Conservation (phyloP, 2,888 invertebrate genomes). For the Megastigmus dorsalis region DNA sequence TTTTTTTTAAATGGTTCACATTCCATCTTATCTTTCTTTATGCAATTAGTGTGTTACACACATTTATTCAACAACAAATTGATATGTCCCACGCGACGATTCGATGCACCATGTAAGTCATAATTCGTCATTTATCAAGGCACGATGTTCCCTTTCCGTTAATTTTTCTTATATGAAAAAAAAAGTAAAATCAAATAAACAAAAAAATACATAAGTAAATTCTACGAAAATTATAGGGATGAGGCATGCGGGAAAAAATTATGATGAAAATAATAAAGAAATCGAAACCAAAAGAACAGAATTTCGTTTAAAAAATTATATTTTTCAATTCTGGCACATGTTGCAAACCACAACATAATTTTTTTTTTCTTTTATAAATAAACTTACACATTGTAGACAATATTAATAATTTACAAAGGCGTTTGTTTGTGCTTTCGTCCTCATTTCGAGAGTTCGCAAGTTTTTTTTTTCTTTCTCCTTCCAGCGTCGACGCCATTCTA, state of each 20-base stretch:
- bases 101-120: conserved; percentile 51
- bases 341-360: conserved; percentile 73
- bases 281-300: conserved; percentile 50
- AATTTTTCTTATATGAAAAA: not conserved
- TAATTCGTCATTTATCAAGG: conserved; percentile 56
- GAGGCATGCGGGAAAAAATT: not conserved
- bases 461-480: conserved; percentile 47
- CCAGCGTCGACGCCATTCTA: conserved; percentile 9
- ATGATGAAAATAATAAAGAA: conserved; percentile 41
- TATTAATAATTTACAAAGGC: conserved; percentile 63
- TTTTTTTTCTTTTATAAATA: conserved; percentile 67
- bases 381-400: conserved; percentile 71
- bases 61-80: conserved; percentile 35
- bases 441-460: conserved; percentile 41
- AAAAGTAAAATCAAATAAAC: conserved; percentile 8
- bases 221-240: conserved; percentile 47
- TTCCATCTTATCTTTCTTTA: conserved; percentile 2
- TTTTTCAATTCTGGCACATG: conserved; percentile 73
- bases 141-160: conserved; percentile 52
- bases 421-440: conserved; percentile 37
- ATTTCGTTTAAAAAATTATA: conserved; percentile 73
- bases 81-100: conserved; percentile 42
- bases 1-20: conserved; percentile 37
- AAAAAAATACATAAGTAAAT: conserved; percentile 8
- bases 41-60: conserved; percentile 37